Evolutionary conservation across 2,113 vertebrate species (phyloP), one percentile per base, ranked within the genome.

Genomic region (Podarcis cretensis): DNA sequence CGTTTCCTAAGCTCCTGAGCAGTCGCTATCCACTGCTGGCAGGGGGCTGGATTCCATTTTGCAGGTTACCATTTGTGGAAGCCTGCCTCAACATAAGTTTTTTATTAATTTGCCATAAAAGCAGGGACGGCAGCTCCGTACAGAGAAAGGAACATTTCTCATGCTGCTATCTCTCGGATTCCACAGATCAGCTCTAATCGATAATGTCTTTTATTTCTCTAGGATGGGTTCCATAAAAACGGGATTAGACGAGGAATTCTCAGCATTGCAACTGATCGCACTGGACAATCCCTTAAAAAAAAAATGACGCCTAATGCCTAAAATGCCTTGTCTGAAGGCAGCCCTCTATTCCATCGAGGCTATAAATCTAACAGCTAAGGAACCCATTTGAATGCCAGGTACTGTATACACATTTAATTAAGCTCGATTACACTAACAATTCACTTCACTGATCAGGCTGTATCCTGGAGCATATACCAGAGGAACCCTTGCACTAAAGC

Each of bases 401-500:
- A 48, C 48, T 48, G 48, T 48, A 27, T 25, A 94, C 1, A 6
- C 14, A 83, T 94, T 1, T 4, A 16, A 83, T 89, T 91, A 86
- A 87, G 84, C 65, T 87, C 57, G 9, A 87, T 90, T 63, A 88
- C 0, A 5, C 43, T 59, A 87, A 83, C 57, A 92, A 75, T 90
- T 87, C 0, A 74, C n/a, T 86, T 91, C 66, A 73, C 20, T 48
- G 73, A 90, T 84, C 7, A 90, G 91, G 54, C 54, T 20, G 66
- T 35, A 85, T 63, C 75, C 25, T 83, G n/a, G 14, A 32, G 83
- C 90, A 57, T 59, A 92, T 85, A 18, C 12, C 63, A 84, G 86
- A 93, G 68, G 93, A 92, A 75, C 40, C 32, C 30, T 5, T 40
- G n/a, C 23, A 4, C 91, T 89, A 93, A 93, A 66, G 1, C 5